A percentile compares a stretch with the other conserved stretches of the same genome.
These are phyloP conservation scores for Cephus nigrinus DNA, from an alignment of 2,888 invertebrate species.

Conservation along the genomic window DNA sequence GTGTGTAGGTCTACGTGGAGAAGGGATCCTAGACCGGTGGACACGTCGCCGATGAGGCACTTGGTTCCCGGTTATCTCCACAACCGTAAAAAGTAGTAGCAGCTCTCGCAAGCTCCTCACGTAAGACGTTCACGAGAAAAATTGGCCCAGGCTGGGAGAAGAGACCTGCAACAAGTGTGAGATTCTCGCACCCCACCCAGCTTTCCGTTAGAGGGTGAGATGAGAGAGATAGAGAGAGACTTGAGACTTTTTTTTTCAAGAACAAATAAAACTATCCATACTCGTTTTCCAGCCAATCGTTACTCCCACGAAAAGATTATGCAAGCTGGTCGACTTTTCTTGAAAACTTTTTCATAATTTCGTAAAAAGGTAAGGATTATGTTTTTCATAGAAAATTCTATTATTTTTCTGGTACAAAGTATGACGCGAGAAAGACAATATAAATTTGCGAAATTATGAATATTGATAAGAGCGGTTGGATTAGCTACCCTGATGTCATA, in stretches of 20 bases:
- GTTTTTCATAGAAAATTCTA: background rate
- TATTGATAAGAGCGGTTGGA: background rate
- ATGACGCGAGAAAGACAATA: background rate
- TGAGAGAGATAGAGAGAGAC: background rate
- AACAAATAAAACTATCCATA: background rate
- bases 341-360: background rate
- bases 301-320: background rate
- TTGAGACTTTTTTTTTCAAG: background rate
- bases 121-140: background rate
- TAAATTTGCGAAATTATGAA: background rate
- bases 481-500: background rate
- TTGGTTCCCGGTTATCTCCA: background rate
- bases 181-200: slow-evolving; percentile 8
- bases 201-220: background rate
- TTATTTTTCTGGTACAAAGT: background rate
- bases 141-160: background rate
- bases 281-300: background rate
- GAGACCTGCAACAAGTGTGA: slow-evolving; percentile 20
- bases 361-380: background rate
- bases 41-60: background rate
- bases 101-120: background rate
- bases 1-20: background rate
- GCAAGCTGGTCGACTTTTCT: background rate
- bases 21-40: background rate
- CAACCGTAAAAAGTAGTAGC: background rate